phyloP scores from a whole-genome alignment of 2,888 invertebrate species.

The Noctua janthina region DNA sequence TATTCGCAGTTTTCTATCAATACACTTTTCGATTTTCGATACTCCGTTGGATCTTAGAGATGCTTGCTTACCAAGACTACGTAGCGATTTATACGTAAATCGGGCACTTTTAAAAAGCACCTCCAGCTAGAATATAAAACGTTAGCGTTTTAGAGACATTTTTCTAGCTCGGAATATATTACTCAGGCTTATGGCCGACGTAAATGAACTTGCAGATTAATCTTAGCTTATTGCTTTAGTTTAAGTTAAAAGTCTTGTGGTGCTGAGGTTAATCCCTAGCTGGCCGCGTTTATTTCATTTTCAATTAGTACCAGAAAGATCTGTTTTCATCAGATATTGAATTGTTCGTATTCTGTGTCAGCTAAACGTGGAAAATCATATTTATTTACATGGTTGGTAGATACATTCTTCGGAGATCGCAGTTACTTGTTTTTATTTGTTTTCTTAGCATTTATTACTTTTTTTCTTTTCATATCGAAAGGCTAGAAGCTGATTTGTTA shows the following conservation, averaged over 20 bases:
- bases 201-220: conserved; percentile 62
- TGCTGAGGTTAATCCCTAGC: conserved; percentile 7
- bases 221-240: conserved; percentile 46
- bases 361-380: neutral
- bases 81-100: conserved; percentile 62
- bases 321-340: neutral
- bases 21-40: conserved; percentile 35
- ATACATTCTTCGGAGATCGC: neutral
- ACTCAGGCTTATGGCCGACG: conserved; percentile 52
- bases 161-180: conserved; percentile 65
- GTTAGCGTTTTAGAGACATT: conserved; percentile 59
- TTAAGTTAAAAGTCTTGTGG: conserved; percentile 25
- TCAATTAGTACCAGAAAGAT: conserved; percentile 7
- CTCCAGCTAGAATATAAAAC: conserved; percentile 59
- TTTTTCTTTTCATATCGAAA: neutral
- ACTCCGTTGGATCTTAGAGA: conserved; percentile 39
- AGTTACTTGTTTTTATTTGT: neutral
- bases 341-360: neutral
- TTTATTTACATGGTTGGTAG: neutral
- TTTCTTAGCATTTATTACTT: neutral
- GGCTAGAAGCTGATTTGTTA: neutral
- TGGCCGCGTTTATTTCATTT: conserved; percentile 7
- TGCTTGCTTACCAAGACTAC: conserved; percentile 44
- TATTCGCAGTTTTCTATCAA: conserved; percentile 28
- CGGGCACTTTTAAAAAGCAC: conserved; percentile 45